Evolutionary conservation across 2,888 invertebrate genomes (phyloP).

Genomic region (Lampropteryx suffumata): DNA sequence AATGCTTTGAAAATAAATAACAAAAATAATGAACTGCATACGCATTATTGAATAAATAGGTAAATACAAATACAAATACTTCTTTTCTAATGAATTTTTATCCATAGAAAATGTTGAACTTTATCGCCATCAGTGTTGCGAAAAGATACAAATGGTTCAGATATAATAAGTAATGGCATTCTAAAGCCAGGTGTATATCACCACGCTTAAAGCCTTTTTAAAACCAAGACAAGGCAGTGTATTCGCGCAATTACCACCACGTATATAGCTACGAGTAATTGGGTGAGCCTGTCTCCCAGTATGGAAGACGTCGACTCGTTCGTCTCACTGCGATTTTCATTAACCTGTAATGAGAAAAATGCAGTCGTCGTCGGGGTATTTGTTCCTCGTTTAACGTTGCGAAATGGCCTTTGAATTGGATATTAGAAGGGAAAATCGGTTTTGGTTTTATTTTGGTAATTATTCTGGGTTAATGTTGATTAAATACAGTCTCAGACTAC

Average conservation of each 20-base stretch:
- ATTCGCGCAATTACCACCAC: constrained; percentile 38
- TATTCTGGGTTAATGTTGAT: background rate
- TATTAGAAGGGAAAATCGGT: constrained; percentile 27
- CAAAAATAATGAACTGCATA: constrained; percentile 12
- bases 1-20: constrained; percentile 24
- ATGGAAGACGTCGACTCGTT: constrained; percentile 49
- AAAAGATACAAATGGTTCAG: background rate
- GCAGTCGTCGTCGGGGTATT: constrained; percentile 48
- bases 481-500: too few species aligned
- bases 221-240: constrained; percentile 30
- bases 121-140: too few species aligned
- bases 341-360: constrained; percentile 76
- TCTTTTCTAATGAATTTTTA: too few species aligned
- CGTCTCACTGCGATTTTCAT: constrained; percentile 64
- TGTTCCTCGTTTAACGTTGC: constrained; percentile 38
- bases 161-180: constrained; percentile 1
- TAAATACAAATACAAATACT: too few species aligned
- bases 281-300: constrained; percentile 60
- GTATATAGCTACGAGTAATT: constrained; percentile 43
- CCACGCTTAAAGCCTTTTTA: background rate
- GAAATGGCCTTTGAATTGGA: constrained; percentile 29
- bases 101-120: too few species aligned
- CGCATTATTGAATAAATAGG: background rate
- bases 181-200: constrained; percentile 1
- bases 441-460: constrained; percentile 6